These are phyloP conservation scores for Bombus vancouverensis DNA, from an alignment of 1,140 invertebrate species.

Conservation along the genomic window DNA sequence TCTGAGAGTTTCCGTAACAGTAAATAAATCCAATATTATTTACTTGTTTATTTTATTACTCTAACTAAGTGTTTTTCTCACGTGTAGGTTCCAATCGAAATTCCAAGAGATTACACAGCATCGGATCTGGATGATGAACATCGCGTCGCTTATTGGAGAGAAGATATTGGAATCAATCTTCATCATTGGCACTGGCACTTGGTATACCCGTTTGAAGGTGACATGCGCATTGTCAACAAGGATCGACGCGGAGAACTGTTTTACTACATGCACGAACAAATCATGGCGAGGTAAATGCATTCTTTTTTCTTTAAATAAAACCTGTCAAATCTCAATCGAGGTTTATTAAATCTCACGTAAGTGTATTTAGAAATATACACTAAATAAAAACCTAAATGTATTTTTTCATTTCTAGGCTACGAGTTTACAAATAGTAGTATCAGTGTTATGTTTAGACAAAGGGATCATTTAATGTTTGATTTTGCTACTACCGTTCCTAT, in stretches of 20 bases:
- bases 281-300: conserved; percentile 82
- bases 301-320: neutral
- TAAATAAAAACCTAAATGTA: no score
- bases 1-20: no score
- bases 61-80: neutral
- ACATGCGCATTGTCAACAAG: conserved; percentile 82
- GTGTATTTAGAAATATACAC: no score
- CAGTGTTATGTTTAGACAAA: no score
- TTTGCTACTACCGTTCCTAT: no score
- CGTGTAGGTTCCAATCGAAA: conserved; percentile 85
- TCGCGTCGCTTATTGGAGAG: conserved; percentile 85
- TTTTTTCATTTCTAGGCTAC: neutral
- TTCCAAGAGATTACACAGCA: conserved; percentile 89
- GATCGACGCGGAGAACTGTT: conserved; percentile 85
- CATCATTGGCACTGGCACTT: conserved; percentile 94
- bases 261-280: conserved; percentile 85
- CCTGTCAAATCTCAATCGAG: neutral
- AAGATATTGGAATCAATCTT: conserved; percentile 85
- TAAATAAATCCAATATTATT: no score
- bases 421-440: neutral
- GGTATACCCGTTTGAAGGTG: conserved; percentile 88
- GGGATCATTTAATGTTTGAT: no score
- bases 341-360: neutral
- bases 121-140: conserved; percentile 89
- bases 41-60: neutral